phyloP scores from a whole-genome alignment of 2,797 vertebrate species.

The Pelodytes ibericus region DNA sequence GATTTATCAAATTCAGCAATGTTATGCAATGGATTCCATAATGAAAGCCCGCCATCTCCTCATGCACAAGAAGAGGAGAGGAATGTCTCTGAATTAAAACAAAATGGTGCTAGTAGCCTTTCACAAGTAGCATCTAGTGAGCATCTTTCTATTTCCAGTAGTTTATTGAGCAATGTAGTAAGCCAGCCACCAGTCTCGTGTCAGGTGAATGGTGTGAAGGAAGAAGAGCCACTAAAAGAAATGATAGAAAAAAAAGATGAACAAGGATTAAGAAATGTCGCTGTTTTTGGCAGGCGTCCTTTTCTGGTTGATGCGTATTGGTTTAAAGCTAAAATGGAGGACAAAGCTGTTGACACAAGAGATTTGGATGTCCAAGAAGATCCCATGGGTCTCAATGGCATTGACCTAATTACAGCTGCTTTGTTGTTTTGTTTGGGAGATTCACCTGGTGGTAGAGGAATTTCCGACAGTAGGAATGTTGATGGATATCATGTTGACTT shows the following conservation, averaged over 20 bases:
- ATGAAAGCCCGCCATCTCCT: conserved; percentile 64
- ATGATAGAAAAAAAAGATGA: conserved; percentile 83
- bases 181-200: conserved; percentile 71
- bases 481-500: conserved; percentile 93
- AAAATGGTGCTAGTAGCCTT: conserved; percentile 65
- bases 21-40: conserved; percentile 81
- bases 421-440: conserved; percentile 96
- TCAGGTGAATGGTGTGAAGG: conserved; percentile 82
- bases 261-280: conserved; percentile 82
- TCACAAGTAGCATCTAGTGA: conserved; percentile 62
- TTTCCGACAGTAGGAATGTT: conserved; percentile 94
- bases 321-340: conserved; percentile 88
- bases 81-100: conserved; percentile 64
- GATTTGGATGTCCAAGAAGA: conserved; percentile 93
- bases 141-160: conserved; percentile 70
- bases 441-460: conserved; percentile 92
- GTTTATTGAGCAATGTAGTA: conserved; percentile 73
- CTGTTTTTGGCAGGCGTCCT: conserved; percentile 82
- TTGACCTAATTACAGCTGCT: conserved; percentile 96
- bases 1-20: conserved; percentile 62
- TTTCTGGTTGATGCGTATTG: conserved; percentile 85
- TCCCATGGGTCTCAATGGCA: conserved; percentile 95
- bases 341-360: conserved; percentile 96
- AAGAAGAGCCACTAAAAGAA: conserved; percentile 76
- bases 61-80: conserved; percentile 65